phyloP scores from a whole-genome alignment of 1,140 invertebrate species.

The Gonioctena quinquepunctata region DNA sequence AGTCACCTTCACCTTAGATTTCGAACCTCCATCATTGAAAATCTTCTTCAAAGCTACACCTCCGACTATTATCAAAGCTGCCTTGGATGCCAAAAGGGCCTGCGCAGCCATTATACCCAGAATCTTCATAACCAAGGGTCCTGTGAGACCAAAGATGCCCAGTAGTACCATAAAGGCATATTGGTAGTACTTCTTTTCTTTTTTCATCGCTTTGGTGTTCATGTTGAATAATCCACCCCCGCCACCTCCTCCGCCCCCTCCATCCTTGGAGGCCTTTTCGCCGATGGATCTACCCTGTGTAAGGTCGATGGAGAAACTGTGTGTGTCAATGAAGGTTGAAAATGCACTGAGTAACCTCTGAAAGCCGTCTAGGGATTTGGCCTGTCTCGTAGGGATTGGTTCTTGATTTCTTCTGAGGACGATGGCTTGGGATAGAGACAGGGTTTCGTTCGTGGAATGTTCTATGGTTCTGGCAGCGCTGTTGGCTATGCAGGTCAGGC shows the following conservation, averaged over 20 bases:
- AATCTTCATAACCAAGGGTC: constrained; percentile 62
- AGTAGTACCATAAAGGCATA: constrained; percentile 62
- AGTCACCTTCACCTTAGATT: constrained; percentile 66
- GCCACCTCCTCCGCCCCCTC: constrained; percentile 11
- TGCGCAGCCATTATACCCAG: constrained; percentile 69
- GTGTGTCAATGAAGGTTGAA: constrained; percentile 43
- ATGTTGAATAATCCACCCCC: constrained; percentile 29
- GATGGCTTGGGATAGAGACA: constrained; percentile 43
- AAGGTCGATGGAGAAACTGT: constrained; percentile 43
- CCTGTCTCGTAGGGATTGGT: constrained; percentile 18
- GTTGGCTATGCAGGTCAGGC: constrained; percentile 39
- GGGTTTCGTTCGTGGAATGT: constrained; percentile 39
- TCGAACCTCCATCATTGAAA: constrained; percentile 63
- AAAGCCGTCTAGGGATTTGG: constrained; percentile 31
- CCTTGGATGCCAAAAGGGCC: constrained; percentile 69
- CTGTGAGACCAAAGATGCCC: constrained; percentile 67
- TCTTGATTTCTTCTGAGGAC: constrained; percentile 37
- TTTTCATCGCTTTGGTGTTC: constrained; percentile 37
- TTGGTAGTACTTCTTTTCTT: constrained; percentile 44
- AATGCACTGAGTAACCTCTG: constrained; percentile 33
- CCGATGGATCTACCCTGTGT: constrained; percentile 15
- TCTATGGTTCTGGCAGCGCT: constrained; percentile 43
- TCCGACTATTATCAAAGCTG: constrained; percentile 69
- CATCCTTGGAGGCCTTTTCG: constrained; percentile 4
- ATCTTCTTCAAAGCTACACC: constrained; percentile 72